Conservation (phyloP, 2,113 vertebrate species). For the Prionailurus bengalensis region DNA sequence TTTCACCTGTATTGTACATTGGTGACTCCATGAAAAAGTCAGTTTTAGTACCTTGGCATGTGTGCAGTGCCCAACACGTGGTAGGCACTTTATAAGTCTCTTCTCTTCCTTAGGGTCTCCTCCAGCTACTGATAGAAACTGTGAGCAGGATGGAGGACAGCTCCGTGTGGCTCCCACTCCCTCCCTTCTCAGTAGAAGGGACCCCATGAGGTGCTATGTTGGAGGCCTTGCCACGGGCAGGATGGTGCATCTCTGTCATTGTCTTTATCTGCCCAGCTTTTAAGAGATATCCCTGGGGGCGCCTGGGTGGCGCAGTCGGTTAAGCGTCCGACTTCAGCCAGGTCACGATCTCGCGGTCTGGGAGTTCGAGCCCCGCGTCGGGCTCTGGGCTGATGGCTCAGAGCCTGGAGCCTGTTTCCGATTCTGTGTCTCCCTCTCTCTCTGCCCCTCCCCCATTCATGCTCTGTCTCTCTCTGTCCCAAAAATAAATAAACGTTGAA, state of each 20-base stretch:
- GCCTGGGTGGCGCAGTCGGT: no score
- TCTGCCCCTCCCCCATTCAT: no score
- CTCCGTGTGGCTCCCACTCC: accelerated
- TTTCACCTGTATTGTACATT: background rate
- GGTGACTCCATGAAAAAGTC: background rate
- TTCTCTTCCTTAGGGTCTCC: background rate
- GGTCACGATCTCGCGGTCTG: no score
- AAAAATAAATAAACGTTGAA: no score
- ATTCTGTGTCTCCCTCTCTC: no score
- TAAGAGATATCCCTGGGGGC: background rate
- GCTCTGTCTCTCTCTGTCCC: no score
- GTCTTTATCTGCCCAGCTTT: background rate
- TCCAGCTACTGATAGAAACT: background rate
- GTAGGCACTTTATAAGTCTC: background rate
- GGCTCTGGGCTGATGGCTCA: no score
- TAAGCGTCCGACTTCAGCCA: no score
- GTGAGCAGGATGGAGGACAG: background rate
- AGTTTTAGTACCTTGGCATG: background rate
- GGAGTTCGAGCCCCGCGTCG: no score
- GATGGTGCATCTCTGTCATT: background rate
- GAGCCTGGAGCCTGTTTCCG: no score
- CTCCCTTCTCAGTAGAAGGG: accelerated
- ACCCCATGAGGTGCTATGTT: background rate
- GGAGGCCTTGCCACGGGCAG: background rate
- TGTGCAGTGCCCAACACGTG: background rate